These are phyloP conservation scores for Callospermophilus lateralis DNA, from an alignment of 2,113 vertebrate species.

Conservation along the genomic window DNA sequence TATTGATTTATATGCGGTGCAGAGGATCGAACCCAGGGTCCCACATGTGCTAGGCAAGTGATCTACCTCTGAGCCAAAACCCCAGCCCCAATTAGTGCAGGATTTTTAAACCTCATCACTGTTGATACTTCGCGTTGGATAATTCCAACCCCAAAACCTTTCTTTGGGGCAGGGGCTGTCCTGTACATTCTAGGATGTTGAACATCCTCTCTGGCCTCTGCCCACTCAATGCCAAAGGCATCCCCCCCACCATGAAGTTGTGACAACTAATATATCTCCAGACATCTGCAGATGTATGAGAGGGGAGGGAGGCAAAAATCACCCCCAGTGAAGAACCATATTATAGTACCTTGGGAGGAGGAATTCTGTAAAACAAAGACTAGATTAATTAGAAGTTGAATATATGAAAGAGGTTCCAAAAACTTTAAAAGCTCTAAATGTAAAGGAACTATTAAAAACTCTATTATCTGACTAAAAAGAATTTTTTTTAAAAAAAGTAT, in stretches of 20 bases:
- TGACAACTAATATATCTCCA: neutral
- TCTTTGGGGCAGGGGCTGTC: neutral
- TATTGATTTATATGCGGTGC: no score
- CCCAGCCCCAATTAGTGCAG: no score
- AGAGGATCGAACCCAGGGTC: no score
- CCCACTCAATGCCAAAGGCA: neutral
- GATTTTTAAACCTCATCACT: neutral
- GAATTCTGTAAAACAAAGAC: neutral
- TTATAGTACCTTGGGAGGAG: slow-evolving; percentile 7
- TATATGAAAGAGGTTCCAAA: neutral
- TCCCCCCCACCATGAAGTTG: neutral
- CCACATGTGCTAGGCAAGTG: no score
- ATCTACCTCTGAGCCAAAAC: no score
- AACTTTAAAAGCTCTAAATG: neutral
- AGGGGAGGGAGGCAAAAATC: neutral
- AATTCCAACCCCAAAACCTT: neutral
- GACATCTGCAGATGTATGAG: neutral
- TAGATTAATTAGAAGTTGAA: neutral
- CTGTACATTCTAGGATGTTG: neutral
- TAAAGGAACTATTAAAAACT: neutral
- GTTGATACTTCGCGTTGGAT: neutral
- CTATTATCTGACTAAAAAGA: neutral
- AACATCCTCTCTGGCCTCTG: neutral
- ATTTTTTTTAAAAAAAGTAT: no score
- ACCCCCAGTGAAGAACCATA: neutral